Conservation (phyloP, 2,888 invertebrate genomes). For the Epirrhoe alternata region DNA sequence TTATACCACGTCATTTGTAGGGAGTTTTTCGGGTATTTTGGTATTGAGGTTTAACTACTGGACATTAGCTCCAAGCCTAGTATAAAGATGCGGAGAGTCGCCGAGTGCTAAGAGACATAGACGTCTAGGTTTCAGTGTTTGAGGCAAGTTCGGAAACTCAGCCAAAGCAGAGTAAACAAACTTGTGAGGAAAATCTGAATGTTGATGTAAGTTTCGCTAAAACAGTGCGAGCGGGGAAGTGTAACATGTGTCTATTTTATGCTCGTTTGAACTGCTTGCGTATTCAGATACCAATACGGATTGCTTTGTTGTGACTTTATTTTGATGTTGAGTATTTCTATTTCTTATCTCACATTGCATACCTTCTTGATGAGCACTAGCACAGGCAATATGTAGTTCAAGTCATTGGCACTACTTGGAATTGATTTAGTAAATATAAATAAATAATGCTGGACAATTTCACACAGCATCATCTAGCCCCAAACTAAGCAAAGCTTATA, state of each 20-base stretch:
- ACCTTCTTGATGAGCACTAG: no score
- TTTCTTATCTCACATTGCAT: no score
- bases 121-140: conserved; percentile 31
- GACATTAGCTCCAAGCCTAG: background rate
- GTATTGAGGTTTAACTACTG: no score
- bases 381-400: no score
- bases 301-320: background rate
- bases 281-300: background rate
- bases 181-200: conserved; percentile 31
- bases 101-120: conserved; percentile 19
- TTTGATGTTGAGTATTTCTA: background rate
- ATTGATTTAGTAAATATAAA: no score
- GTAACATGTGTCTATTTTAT: conserved; percentile 12
- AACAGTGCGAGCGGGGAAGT: conserved; percentile 4
- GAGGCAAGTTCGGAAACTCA: conserved; percentile 30
- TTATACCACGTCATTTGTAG: no score
- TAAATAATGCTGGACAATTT: no score
- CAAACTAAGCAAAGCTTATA: no score
- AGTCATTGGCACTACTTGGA: no score
- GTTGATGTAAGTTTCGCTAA: conserved; percentile 22
- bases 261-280: conserved; percentile 3
- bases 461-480: no score
- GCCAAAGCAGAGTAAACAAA: conserved; percentile 29
- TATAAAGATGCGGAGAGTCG: conserved; percentile 11
- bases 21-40: no score